phyloP scores from a whole-genome alignment of 92 coral and sea anemone genomes.

The Umimayanthus chanpuru region DNA sequence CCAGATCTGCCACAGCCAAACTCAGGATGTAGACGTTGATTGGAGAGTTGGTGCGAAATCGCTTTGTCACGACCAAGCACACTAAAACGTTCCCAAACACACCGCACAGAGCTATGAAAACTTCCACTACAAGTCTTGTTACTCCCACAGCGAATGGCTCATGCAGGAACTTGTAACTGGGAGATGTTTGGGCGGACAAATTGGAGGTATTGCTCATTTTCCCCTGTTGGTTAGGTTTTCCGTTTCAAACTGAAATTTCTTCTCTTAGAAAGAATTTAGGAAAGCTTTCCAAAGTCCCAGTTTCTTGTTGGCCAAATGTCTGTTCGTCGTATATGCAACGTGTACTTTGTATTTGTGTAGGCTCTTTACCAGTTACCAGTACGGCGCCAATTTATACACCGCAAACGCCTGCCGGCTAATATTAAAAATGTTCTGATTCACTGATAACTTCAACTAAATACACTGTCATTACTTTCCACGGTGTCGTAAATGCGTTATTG shows the following conservation, averaged over 20 bases:
- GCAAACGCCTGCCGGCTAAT: conserved; percentile 7
- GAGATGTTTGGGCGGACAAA: background rate
- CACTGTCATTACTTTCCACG: background rate
- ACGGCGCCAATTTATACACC: background rate
- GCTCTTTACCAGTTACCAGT: background rate
- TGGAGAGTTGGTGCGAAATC: conserved; percentile 13
- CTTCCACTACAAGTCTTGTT: conserved; percentile 8
- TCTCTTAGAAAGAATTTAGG: background rate
- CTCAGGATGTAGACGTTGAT: conserved; percentile 29
- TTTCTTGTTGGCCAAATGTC: background rate
- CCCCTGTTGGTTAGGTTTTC: background rate
- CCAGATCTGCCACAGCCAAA: conserved; percentile 42
- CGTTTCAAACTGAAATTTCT: background rate
- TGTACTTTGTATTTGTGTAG: background rate
- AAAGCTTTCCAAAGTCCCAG: background rate
- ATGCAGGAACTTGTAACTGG: background rate
- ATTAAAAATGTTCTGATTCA: background rate
- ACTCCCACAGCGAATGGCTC: conserved; percentile 11
- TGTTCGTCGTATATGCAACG: background rate
- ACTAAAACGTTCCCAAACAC: conserved; percentile 34
- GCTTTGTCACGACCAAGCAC: conserved; percentile 31
- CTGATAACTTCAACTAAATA: background rate
- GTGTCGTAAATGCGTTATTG: background rate
- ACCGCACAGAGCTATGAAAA: conserved; percentile 32
- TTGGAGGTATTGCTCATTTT: conserved; percentile 21